Percentiles rank a stretch among this genome's conserved stretches.
Conservation (phyloP, 2,113 vertebrate species). For the Manacus vitellinus region DNA sequence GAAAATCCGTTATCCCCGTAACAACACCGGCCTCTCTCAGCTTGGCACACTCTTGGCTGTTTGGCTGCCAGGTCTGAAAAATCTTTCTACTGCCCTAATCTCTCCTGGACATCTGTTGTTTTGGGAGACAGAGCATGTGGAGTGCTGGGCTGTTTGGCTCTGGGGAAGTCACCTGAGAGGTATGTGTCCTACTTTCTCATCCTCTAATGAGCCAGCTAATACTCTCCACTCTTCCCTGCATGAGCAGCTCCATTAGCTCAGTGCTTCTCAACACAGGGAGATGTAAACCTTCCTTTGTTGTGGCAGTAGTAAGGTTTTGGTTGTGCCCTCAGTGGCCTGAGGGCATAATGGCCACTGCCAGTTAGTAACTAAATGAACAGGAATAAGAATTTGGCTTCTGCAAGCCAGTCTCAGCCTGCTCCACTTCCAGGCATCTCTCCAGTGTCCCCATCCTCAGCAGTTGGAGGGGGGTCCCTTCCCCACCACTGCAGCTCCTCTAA, state of each 20-base stretch:
- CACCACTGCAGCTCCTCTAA: neutral
- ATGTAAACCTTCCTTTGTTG: neutral
- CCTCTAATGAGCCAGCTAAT: neutral
- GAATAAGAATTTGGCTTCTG: neutral
- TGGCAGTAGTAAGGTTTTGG: neutral
- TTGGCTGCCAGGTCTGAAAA: neutral
- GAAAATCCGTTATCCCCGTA: neutral
- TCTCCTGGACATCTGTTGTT: neutral
- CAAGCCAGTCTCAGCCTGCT: neutral
- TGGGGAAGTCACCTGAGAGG: neutral
- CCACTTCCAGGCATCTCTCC: neutral
- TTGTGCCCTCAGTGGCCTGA: neutral
- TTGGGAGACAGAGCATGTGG: neutral
- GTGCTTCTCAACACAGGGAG: accelerated
- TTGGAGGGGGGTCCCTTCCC: neutral
- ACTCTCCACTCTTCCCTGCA: neutral
- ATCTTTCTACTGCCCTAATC: neutral
- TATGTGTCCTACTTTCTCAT: neutral
- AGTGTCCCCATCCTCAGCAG: neutral
- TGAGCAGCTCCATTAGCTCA: neutral
- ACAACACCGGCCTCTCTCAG: accelerated
- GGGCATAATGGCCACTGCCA: neutral
- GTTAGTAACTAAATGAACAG: neutral
- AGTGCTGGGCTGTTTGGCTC: neutral
- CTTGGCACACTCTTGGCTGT: neutral